These are phyloP conservation scores for Lacerta agilis DNA, from an alignment of 2,797 vertebrate genomes.

Conservation along the genomic window DNA sequence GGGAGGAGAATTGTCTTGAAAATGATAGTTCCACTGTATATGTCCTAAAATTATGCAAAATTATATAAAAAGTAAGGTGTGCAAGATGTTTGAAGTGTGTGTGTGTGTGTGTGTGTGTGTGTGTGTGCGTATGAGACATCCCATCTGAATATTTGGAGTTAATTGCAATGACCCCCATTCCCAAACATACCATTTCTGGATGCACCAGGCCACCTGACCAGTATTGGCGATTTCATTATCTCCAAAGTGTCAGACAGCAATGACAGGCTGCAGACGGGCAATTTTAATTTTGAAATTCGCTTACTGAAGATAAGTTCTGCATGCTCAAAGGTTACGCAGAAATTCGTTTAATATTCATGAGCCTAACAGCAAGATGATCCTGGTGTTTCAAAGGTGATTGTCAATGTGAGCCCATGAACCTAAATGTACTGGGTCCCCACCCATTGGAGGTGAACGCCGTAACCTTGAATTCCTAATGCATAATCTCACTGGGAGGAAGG, in stretches of 20 bases:
- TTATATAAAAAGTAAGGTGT: too few species aligned
- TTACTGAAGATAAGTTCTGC: conserved; percentile 18
- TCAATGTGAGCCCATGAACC: conserved; percentile 43
- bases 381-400: conserved; percentile 62
- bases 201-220: background rate
- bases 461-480: conserved; percentile 54
- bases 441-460: conserved; percentile 49
- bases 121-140: background rate
- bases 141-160: background rate
- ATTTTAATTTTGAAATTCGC: conserved; percentile 46
- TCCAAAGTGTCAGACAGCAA: conserved; percentile 1
- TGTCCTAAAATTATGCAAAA: too few species aligned
- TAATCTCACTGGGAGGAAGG: conserved; percentile 39
- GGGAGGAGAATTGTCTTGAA: too few species aligned
- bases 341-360: conserved; percentile 73
- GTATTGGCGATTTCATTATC: background rate
- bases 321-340: conserved; percentile 60
- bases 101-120: too few species aligned
- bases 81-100: background rate
- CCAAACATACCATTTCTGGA: rapidly evolving
- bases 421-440: conserved; percentile 53
- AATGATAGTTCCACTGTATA: too few species aligned
- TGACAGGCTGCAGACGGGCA: background rate
- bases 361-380: conserved; percentile 60
- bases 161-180: background rate